phyloP scores from a whole-genome alignment of 2,888 invertebrate genomes.

The Drosophila eohydei region DNA sequence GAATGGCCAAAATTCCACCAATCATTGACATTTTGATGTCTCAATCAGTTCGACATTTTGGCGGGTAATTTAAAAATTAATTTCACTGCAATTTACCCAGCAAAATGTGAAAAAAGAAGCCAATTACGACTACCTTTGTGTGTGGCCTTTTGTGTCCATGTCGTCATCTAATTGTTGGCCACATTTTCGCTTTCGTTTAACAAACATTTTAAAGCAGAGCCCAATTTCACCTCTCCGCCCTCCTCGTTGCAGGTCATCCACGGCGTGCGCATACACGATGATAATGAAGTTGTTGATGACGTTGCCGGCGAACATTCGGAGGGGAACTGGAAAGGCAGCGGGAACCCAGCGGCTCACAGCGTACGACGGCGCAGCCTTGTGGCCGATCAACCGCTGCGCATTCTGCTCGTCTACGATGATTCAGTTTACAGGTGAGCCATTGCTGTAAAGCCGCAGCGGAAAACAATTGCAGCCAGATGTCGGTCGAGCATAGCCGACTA shows the following conservation, averaged over 20 bases:
- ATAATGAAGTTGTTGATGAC: constrained; percentile 66
- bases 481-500: not conserved
- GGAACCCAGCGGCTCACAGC: constrained; percentile 86
- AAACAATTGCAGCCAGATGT: not conserved
- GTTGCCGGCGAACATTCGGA: constrained; percentile 86
- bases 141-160: constrained; percentile 67
- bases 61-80: constrained; percentile 78
- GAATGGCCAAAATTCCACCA: constrained; percentile 43
- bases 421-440: constrained; percentile 92
- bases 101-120: constrained; percentile 20
- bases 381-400: constrained; percentile 92
- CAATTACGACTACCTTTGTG: constrained; percentile 64
- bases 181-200: constrained; percentile 70
- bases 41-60: constrained; percentile 75
- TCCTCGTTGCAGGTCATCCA: constrained; percentile 89
- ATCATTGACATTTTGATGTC: constrained; percentile 77
- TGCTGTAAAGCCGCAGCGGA: not conserved
- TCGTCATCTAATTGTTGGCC: constrained; percentile 69
- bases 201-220: constrained; percentile 6
- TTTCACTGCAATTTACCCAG: constrained; percentile 70
- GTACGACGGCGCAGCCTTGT: constrained; percentile 88
- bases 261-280: constrained; percentile 90
- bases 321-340: constrained; percentile 85
- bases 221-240: constrained; percentile 4
- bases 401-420: constrained; percentile 93